Evolutionary conservation across 2,113 vertebrate genomes (phyloP).

Genomic region (Oryzias curvinotus): DNA sequence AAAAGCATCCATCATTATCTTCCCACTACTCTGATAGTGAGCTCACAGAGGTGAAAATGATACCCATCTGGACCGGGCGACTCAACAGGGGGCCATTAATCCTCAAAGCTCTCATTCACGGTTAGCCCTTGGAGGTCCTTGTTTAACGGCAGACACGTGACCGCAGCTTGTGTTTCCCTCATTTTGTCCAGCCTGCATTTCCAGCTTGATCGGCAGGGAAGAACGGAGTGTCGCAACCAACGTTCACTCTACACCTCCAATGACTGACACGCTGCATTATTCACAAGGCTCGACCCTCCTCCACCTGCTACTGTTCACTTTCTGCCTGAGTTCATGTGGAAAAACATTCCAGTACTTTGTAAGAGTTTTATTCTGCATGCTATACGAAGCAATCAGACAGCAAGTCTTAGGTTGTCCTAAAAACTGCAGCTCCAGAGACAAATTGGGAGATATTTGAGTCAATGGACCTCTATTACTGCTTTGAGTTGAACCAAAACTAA

Average conservation of each 20-base stretch:
- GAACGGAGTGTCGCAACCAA: conserved; percentile 3
- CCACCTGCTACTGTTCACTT: conserved; percentile 3
- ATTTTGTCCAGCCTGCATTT: conserved; percentile 9
- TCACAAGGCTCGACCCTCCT: conserved; percentile 21
- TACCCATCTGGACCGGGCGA: not conserved
- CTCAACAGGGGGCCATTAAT: not conserved
- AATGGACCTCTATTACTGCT: too few species aligned
- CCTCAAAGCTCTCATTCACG: too few species aligned
- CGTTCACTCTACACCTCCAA: conserved; percentile 26
- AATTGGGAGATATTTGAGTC: too few species aligned
- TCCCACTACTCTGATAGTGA: not conserved
- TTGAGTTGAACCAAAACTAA: too few species aligned
- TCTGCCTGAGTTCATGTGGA: conserved; percentile 6
- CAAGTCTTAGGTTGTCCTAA: too few species aligned
- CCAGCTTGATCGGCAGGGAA: not conserved
- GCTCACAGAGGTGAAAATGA: not conserved
- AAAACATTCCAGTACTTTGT: too few species aligned
- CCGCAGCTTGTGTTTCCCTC: not conserved
- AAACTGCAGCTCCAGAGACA: too few species aligned
- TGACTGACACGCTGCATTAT: conserved; percentile 53
- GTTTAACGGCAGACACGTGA: not conserved
- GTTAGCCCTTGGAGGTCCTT: not conserved
- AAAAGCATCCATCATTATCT: too few species aligned
- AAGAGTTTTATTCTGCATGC: too few species aligned
- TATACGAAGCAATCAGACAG: too few species aligned